Conservation (phyloP, 2,797 vertebrate genomes). For the Otolemur crassicaudatus region DNA sequence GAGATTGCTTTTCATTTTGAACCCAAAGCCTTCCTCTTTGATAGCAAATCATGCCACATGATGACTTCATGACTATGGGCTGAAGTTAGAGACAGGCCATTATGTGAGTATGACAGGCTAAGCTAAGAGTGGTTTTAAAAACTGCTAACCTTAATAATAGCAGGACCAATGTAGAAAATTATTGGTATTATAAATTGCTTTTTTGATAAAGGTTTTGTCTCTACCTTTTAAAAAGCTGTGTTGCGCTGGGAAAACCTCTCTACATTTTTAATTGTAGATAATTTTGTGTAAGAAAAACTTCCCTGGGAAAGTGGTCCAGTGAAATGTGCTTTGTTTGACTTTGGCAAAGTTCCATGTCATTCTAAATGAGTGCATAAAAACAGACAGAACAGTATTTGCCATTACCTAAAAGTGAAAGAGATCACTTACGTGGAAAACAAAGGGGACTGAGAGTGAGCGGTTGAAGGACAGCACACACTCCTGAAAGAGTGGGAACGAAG, state of each 20-base stretch:
- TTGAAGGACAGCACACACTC: fast-evolving
- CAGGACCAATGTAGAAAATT: slow-evolving; percentile 70
- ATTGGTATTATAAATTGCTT: slow-evolving; percentile 67
- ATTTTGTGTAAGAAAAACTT: slow-evolving; percentile 73
- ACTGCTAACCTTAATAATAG: slow-evolving; percentile 50
- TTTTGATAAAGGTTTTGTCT: slow-evolving; percentile 63
- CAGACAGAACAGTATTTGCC: background rate
- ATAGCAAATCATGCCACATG: slow-evolving; percentile 42
- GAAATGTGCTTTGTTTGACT: slow-evolving; percentile 39
- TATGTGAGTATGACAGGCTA: background rate
- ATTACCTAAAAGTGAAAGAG: background rate
- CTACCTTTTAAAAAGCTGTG: slow-evolving; percentile 57
- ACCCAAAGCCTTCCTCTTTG: slow-evolving; percentile 26
- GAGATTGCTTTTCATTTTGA: slow-evolving; percentile 31
- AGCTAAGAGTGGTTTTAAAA: slow-evolving; percentile 45
- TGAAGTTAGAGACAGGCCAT: slow-evolving; percentile 59
- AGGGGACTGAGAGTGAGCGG: background rate
- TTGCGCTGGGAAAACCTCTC: slow-evolving; percentile 65
- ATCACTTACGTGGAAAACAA: background rate
- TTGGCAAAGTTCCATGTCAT: background rate
- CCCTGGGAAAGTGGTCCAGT: slow-evolving; percentile 56
- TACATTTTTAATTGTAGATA: slow-evolving; percentile 72
- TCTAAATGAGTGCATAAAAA: background rate
- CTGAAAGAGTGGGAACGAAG: background rate
- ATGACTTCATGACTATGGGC: slow-evolving; percentile 57